Base-by-base conservation (phyloP, 2,888 invertebrate genomes). In the Orthonevra nobilis region DNA sequence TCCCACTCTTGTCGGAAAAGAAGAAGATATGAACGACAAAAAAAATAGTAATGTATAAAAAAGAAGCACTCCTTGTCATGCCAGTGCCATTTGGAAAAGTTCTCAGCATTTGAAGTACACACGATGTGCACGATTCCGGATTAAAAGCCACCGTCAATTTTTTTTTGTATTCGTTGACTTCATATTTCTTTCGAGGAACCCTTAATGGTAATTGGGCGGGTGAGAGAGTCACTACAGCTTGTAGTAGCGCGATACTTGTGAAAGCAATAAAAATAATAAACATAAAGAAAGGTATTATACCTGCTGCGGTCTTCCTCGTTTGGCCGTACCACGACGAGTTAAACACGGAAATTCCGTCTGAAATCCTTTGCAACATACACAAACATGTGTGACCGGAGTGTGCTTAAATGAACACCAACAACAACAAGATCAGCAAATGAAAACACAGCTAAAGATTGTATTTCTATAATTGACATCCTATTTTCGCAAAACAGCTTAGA, bases 401-500 rank as follows among this genome's bases (percentile, higher is more conserved):
- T 68, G 32, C 63, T 48, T 44, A 23, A 30, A n/a, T n/a, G n/a
- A n/a, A n/a, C n/a, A n/a, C n/a, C n/a, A n/a, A n/a, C n/a, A n/a
- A n/a, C n/a, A n/a, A n/a, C n/a, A n/a, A n/a, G n/a, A n/a, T n/a
- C n/a, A n/a, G n/a, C 50, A 72, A 30, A 79, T 48, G 66, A 61
- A 69, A 66, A 79, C 63, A 56, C 56, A 56, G 81, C 81, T 81
- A 74, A 74, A 81, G 81, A 66, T 66, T 44, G 70, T 50, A 81
- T 81, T 81, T 70, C 74, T 69, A 68, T 82, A 81, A 82, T 82
- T 82, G 72, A 82, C 81, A 82, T 81, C 72, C 81, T 75, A 82
- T 81, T 82, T 81, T 54, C 44, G 61, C 60, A 81, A 61, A 73
- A 79, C 77, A 72, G 64, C 60, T 58, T 46, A 69, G 63, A 2